Evolutionary conservation across 1,140 invertebrate genomes (phyloP).

Genomic region (Neodiprion fabricii): DNA sequence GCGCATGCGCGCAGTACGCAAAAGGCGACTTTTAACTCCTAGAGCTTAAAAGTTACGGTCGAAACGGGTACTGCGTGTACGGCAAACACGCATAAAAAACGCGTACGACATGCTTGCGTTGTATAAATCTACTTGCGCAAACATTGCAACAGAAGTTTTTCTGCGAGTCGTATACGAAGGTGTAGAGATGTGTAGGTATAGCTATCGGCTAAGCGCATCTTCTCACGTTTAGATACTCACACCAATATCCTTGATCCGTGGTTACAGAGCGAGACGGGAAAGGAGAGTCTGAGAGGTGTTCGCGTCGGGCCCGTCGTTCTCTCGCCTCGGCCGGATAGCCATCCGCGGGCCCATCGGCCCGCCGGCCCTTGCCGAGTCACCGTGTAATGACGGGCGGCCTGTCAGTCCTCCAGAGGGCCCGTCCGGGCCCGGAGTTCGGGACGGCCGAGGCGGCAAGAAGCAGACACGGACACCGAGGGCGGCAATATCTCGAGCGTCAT

Average conservation of each 20-base stretch:
- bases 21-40: no score
- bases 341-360: background rate
- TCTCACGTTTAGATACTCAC: background rate
- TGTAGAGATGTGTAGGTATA: no score
- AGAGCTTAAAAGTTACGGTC: no score
- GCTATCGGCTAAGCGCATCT: background rate
- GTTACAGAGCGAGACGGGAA: background rate
- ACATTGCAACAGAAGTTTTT: no score
- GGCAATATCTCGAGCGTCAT: constrained; percentile 6
- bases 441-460: background rate
- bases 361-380: constrained; percentile 50
- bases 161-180: no score
- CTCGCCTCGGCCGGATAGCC: background rate
- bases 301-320: background rate
- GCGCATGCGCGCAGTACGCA: no score
- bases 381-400: constrained; percentile 60
- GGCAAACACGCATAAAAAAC: no score
- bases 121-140: no score
- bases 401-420: constrained; percentile 42
- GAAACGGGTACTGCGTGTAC: no score
- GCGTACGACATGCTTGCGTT: no score
- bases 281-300: background rate
- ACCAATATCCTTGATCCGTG: background rate
- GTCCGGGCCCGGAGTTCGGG: constrained; percentile 1
- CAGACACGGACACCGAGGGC: background rate